Evolutionary conservation across 2,888 invertebrate genomes (phyloP).

Genomic region (Lottia scabra): DNA sequence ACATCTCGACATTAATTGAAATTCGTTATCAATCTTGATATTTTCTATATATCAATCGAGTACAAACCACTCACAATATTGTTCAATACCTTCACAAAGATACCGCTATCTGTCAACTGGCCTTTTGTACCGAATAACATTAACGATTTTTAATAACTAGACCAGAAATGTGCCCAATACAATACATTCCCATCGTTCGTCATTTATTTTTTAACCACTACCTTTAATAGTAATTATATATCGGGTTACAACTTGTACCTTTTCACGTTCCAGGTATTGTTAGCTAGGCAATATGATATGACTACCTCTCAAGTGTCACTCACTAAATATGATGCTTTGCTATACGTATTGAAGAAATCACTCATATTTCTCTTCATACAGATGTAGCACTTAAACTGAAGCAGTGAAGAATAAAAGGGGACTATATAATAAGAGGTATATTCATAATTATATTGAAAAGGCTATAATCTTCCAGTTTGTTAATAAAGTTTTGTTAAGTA

Average conservation of each 20-base stretch:
- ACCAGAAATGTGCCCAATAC: slow-evolving; percentile 4
- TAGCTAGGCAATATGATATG: neutral
- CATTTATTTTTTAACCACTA: neutral
- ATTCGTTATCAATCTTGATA: too few relatives aligned
- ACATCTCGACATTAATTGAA: too few relatives aligned
- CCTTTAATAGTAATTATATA: neutral
- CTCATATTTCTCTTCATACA: neutral
- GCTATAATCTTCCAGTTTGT: too few relatives aligned
- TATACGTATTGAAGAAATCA: neutral
- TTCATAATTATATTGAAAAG: too few relatives aligned
- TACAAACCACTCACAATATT: neutral
- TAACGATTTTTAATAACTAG: neutral
- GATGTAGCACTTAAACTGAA: neutral
- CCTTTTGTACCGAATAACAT: neutral
- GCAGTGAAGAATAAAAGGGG: neutral
- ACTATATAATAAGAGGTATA: too few relatives aligned
- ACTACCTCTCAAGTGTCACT: slow-evolving; percentile 1
- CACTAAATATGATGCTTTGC: neutral
- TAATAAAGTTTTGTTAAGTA: too few relatives aligned
- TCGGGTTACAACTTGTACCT: neutral
- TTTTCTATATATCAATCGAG: neutral
- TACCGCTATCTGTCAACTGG: neutral
- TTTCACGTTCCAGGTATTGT: neutral
- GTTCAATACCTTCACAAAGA: neutral
- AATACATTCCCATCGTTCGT: neutral